phyloP scores from a whole-genome alignment of 92 coral and sea anemone genomes.

The Desmophyllum pertusum region DNA sequence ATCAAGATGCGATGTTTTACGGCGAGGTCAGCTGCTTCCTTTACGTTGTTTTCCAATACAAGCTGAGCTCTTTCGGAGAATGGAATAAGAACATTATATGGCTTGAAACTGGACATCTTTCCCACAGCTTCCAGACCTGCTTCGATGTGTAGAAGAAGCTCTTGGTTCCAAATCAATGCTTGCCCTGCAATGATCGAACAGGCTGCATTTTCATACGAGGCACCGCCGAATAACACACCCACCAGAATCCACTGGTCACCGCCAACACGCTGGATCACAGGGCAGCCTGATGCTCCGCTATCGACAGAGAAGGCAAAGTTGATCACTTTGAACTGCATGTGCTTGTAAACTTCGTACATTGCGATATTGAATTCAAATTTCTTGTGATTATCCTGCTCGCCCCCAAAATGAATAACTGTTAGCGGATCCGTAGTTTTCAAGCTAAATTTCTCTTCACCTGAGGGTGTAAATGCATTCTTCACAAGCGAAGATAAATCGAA shows the following conservation, averaged over 20 bases:
- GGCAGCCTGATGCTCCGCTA: slow-evolving; percentile 78
- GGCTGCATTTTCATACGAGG: slow-evolving; percentile 45
- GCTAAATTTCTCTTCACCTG: slow-evolving; percentile 49
- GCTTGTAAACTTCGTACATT: slow-evolving; percentile 63
- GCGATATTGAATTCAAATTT: slow-evolving; percentile 65
- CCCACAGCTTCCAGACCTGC: slow-evolving; percentile 66
- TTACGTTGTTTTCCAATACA: slow-evolving; percentile 58
- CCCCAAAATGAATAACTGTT: slow-evolving; percentile 69
- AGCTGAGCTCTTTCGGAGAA: slow-evolving; percentile 79
- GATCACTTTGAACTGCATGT: slow-evolving; percentile 53
- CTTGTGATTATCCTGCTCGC: slow-evolving; percentile 29
- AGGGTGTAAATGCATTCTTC: slow-evolving; percentile 37
- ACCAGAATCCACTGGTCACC: slow-evolving; percentile 57
- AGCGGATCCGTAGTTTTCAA: slow-evolving; percentile 39
- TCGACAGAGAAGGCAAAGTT: slow-evolving; percentile 66
- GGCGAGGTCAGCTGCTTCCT: slow-evolving; percentile 80
- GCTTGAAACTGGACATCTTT: slow-evolving; percentile 59
- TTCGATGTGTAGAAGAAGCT: slow-evolving; percentile 54
- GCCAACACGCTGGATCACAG: slow-evolving; percentile 60
- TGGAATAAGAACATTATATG: slow-evolving; percentile 70
- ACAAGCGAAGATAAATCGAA: slow-evolving; percentile 69
- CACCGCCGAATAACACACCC: slow-evolving; percentile 82
- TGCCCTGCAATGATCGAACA: slow-evolving; percentile 44
- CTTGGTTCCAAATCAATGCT: slow-evolving; percentile 70
- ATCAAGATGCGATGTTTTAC: slow-evolving; percentile 71